Base-by-base conservation (phyloP, 2,797 vertebrate genomes). In the Enteromius unitaeniatus region DNA sequence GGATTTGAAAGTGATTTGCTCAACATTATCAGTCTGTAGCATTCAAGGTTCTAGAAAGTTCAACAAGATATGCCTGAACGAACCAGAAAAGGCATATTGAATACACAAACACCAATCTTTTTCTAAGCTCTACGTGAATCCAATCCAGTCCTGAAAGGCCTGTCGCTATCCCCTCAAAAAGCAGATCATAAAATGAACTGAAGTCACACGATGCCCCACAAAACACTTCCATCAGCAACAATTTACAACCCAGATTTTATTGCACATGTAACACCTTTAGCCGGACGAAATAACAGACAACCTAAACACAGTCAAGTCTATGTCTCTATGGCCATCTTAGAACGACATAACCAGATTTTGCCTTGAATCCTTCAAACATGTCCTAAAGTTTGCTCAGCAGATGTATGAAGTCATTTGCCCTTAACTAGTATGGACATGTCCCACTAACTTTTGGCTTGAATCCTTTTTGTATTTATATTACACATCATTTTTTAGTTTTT, bases 161-260 rank as follows among this genome's bases (percentile, higher is more conserved):
- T 68, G 37, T 40, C 21, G 1, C 10, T 5, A 68, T 78, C 37
- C 3, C 3, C 31, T 58, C 13, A 4, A 21, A 6, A 1, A 1
- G 7, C 47, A 17, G 1, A 40, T 70, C 55, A 45, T 42, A 76
- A 76, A 76, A 60, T 17, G 53, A 34, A 9, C 64, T 51, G 19
- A 34, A 51, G 40, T n/a, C 42, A 51, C 28, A 10, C 7, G 8
- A 6, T 7, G 3, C 42, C 3, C 3, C 65, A 28, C 15, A 77
- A 9, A 28, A 42, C 13, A 64, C 75, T 64, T 34, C 34, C 51
- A 53, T 37, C 3, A 23, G 62, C 17, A 4, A 10, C 21, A 79
- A 51, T 53, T 79, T 68, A 79, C 62, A 79, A 53, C 28, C 45
- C 13, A 67, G 62, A 15, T 51, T 51, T 65, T 65, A 68, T 68